These are phyloP conservation scores for Phyllopteryx taeniolatus DNA, from an alignment of 2,113 vertebrate genomes.

Conservation along the genomic window DNA sequence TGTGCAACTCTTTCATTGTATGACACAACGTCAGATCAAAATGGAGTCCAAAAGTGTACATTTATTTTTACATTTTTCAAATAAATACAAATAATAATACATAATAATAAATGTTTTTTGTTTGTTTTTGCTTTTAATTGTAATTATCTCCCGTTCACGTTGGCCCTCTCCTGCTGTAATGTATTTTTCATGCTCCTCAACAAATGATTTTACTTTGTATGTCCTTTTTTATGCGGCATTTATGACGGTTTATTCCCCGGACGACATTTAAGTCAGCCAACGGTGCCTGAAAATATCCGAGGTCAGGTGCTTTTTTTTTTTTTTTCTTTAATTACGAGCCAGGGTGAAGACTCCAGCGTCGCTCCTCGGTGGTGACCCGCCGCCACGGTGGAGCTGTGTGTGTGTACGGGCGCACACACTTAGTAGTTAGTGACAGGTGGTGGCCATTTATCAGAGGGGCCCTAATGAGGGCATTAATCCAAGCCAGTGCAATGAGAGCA, in stretches of 20 bases:
- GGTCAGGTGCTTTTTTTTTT: neutral
- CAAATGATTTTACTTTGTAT: slow-evolving; percentile 1
- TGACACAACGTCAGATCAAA: neutral
- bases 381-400: slow-evolving; percentile 12
- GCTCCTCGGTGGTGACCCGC: slow-evolving; percentile 19
- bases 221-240: neutral
- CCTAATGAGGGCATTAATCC: slow-evolving; percentile 58
- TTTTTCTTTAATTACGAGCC: slow-evolving; percentile 6
- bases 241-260: neutral
- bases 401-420: too few relatives aligned
- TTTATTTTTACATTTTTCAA: too few relatives aligned
- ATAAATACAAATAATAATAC: too few relatives aligned
- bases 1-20: neutral
- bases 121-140: neutral
- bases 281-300: neutral
- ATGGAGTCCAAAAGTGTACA: too few relatives aligned
- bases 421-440: slow-evolving; percentile 27
- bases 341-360: slow-evolving; percentile 3
- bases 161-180: neutral
- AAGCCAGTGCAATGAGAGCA: slow-evolving; percentile 47
- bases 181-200: neutral
- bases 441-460: slow-evolving; percentile 48
- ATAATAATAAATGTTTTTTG: neutral
- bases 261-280: neutral
- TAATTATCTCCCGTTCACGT: neutral